phyloP scores from a whole-genome alignment of 2,888 invertebrate genomes.

The Pristionchus arcanus region DNA sequence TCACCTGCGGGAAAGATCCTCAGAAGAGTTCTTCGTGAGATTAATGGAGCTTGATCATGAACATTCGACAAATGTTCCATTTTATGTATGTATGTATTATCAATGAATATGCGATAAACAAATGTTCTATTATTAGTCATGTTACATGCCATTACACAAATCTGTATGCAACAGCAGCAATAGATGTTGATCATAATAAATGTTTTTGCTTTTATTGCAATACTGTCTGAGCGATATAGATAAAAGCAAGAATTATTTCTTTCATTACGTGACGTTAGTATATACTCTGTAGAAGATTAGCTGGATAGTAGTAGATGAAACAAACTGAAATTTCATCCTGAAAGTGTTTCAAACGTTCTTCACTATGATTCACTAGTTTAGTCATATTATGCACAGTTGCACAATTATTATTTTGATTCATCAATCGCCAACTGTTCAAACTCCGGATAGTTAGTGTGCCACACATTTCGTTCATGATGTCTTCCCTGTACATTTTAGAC shows the following conservation, averaged over 20 bases:
- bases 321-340: too few relatives aligned
- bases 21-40: neutral
- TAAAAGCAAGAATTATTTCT: too few relatives aligned
- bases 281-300: too few relatives aligned
- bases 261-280: too few relatives aligned
- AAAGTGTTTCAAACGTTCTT: too few relatives aligned
- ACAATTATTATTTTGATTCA: neutral
- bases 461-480: too few relatives aligned
- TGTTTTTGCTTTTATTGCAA: neutral
- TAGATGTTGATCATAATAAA: neutral
- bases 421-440: neutral
- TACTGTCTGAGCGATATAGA: too few relatives aligned
- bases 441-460: neutral
- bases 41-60: neutral
- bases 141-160: neutral
- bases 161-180: neutral
- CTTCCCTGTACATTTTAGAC: too few relatives aligned
- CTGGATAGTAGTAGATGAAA: too few relatives aligned
- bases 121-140: neutral
- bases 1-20: slow-evolving; percentile 17
- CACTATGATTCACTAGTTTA: too few relatives aligned
- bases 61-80: too few relatives aligned
- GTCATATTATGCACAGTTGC: neutral
- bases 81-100: neutral
- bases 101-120: neutral